Base-by-base conservation (phyloP, 1,140 invertebrate genomes). In the Laodelphax striatellus region DNA sequence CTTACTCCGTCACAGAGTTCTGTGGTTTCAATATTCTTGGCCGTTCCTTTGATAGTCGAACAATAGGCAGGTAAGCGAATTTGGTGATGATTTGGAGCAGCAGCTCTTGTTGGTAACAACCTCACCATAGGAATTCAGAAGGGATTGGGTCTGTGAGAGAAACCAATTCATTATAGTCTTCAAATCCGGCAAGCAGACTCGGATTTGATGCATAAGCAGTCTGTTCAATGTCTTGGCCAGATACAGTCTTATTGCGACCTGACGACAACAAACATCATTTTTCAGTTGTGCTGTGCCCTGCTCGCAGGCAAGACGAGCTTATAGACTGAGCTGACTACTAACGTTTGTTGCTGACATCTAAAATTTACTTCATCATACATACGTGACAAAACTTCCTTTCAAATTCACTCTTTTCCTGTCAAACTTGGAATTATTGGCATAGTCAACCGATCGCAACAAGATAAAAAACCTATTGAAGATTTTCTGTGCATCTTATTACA, bases 171-270 rank as follows among this genome's bases (percentile, higher is more conserved):
- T 94, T 63, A 97, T 82, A 1, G 93, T 94, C 86, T 99, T 99
- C 42, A 99, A 79, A 71, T 98, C 94, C 11, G 97, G 97, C 38
- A 99, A 77, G 72, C 97, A 99, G 73, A 98, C 95, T 65, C 96
- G 79, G 70, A 99, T 99, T 73, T 99, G 97, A 75, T 98, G 94
- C 94, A 99, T 98, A n/a, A 99, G 77, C 52, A 99, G 79, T 67
- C 95, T 83, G 77, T 99, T 99, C 2, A 99, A 77, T 54, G 94
- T 98, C 75, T 98, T 98, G 1, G 94, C 91, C 65, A 99, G 81
- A 74, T 97, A 98, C 1, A n/a, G 96, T 97, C 54, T 97, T 97
- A 78, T 98, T 98, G 67, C 93, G 82, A 52, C 84, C n/a, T n/a
- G n/a, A n/a, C n/a, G n/a, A n/a, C n/a, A n/a, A n/a, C n/a, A n/a